Evolutionary conservation across 2,113 vertebrate genomes (phyloP).

Genomic region (Nesoenas mayeri): DNA sequence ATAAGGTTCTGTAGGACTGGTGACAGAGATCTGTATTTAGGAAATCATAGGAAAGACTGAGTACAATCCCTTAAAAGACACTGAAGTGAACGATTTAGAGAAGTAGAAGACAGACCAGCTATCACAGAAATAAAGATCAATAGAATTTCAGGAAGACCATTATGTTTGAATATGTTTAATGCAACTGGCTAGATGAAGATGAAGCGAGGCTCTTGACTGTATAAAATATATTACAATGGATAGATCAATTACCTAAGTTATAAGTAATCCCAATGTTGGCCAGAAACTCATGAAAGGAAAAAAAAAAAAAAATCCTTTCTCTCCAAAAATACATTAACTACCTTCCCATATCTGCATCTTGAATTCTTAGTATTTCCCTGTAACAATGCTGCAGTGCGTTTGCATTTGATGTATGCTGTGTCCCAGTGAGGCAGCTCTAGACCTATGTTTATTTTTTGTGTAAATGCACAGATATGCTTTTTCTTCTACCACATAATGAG

Average conservation of each 20-base stretch:
- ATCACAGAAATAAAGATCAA: neutral
- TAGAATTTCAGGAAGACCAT: neutral
- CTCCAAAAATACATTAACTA: neutral
- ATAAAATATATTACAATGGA: neutral
- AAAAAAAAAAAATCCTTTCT: neutral
- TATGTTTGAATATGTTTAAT: no score
- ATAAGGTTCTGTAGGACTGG: neutral
- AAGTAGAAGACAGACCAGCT: neutral
- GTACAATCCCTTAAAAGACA: neutral
- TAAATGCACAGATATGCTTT: neutral
- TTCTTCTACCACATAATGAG: neutral
- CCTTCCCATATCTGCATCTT: neutral
- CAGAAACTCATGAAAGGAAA: neutral
- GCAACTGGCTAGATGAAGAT: neutral
- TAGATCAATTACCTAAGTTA: neutral
- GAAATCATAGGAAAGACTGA: neutral
- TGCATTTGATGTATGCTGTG: neutral
- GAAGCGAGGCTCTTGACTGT: neutral
- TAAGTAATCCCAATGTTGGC: neutral
- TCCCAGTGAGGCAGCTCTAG: neutral
- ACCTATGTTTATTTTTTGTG: neutral
- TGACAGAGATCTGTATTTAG: neutral
- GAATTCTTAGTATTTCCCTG: neutral
- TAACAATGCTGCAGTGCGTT: neutral
- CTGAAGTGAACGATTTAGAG: neutral